phyloP scores from a whole-genome alignment of 2,113 vertebrate genomes.

The Nesospiza acunhae region DNA sequence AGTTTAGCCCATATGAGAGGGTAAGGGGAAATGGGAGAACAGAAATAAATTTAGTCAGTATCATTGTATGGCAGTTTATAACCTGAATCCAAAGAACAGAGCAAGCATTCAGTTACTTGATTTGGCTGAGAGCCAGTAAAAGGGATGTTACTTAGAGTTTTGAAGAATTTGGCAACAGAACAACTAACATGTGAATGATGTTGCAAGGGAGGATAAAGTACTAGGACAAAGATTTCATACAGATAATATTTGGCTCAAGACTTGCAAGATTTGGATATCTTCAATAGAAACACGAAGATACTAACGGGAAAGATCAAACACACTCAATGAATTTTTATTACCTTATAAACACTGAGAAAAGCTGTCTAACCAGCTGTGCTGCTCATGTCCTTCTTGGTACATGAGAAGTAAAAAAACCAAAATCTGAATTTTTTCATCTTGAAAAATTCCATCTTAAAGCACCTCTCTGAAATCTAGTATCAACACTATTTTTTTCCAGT shows the following conservation, averaged over 20 bases:
- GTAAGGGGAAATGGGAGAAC: background rate
- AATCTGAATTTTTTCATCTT: background rate
- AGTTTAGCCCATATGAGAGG: background rate
- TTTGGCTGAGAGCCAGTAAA: slow-evolving; percentile 56
- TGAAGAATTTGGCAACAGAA: slow-evolving; percentile 69
- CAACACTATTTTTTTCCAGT: background rate
- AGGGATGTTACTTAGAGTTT: slow-evolving; percentile 51
- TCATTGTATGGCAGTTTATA: slow-evolving; percentile 24
- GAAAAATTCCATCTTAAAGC: background rate
- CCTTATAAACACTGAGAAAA: slow-evolving; percentile 62
- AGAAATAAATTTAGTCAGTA: slow-evolving; percentile 25
- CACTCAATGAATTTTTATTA: slow-evolving; percentile 60
- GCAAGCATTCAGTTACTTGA: slow-evolving; percentile 24
- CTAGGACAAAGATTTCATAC: slow-evolving; percentile 72
- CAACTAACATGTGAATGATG: slow-evolving; percentile 47
- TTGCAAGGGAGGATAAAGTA: slow-evolving; percentile 71
- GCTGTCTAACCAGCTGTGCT: background rate
- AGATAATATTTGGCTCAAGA: slow-evolving; percentile 52
- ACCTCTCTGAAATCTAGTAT: background rate
- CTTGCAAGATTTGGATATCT: slow-evolving; percentile 47
- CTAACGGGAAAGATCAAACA: slow-evolving; percentile 57
- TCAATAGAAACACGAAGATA: background rate
- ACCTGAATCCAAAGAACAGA: slow-evolving; percentile 56
- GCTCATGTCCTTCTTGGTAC: background rate
- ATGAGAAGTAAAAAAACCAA: background rate